These are phyloP conservation scores for Caenorhabditis becei DNA, from an alignment of 2,888 invertebrate genomes.

Conservation along the genomic window DNA sequence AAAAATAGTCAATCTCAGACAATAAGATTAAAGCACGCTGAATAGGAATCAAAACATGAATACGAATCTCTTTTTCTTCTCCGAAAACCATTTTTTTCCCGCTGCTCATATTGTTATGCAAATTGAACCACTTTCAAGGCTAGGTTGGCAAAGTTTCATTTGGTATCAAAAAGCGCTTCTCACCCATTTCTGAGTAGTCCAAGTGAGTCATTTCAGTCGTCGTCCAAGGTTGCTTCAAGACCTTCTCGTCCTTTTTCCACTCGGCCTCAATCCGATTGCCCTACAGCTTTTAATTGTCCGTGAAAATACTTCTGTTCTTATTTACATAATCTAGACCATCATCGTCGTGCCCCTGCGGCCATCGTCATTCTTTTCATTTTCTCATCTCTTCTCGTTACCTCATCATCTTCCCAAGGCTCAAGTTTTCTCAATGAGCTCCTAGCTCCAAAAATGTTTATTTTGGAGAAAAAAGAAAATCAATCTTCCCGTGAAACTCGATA, in stretches of 20 bases:
- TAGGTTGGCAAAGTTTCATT: background rate
- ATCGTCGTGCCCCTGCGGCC: slow-evolving; percentile 24
- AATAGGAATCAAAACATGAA: background rate
- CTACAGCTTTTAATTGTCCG: slow-evolving; percentile 56
- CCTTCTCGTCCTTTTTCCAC: slow-evolving; percentile 10
- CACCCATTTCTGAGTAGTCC: background rate
- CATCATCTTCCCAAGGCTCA: slow-evolving; percentile 15
- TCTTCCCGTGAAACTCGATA: slow-evolving; percentile 45
- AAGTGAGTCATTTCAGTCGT: slow-evolving; percentile 35
- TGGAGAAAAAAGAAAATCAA: slow-evolving; percentile 42
- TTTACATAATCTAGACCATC: slow-evolving; percentile 55
- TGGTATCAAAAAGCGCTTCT: background rate
- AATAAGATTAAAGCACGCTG: slow-evolving; percentile 10
- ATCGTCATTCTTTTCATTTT: slow-evolving; percentile 8
- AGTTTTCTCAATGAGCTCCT: background rate
- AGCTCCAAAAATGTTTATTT: slow-evolving; percentile 48
- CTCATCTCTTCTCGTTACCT: slow-evolving; percentile 16
- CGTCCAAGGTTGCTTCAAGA: slow-evolving; percentile 36
- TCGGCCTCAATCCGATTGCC: slow-evolving; percentile 45
- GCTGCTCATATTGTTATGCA: background rate
- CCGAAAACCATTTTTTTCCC: background rate
- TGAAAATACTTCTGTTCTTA: slow-evolving; percentile 54
- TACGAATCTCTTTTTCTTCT: background rate
- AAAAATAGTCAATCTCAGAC: background rate
- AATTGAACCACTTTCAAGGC: background rate